These are phyloP conservation scores for Drosophila conformis DNA, from an alignment of 2,888 invertebrate genomes.

Conservation along the genomic window DNA sequence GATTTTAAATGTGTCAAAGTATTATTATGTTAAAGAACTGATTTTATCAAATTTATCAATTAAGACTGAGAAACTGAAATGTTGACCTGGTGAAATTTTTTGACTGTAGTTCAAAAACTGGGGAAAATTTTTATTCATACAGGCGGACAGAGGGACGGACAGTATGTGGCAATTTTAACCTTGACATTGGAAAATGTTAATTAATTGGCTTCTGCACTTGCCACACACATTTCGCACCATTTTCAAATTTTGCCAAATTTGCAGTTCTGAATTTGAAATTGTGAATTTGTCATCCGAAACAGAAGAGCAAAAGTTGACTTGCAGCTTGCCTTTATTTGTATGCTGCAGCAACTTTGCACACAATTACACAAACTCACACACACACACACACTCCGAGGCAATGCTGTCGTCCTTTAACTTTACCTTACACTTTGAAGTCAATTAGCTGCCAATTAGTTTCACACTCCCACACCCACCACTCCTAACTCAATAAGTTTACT, in stretches of 20 bases:
- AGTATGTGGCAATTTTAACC: background rate
- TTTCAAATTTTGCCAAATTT: background rate
- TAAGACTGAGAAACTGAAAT: background rate
- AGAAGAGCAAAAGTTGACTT: background rate
- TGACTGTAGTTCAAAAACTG: too few species aligned
- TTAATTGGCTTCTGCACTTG: background rate
- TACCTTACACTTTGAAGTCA: constrained; percentile 45
- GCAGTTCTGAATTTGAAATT: background rate
- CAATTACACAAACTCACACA: background rate
- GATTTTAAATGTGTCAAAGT: background rate
- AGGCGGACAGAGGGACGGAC: too few species aligned
- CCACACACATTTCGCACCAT: background rate
- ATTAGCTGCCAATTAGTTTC: constrained; percentile 68
- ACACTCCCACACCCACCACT: constrained; percentile 9
- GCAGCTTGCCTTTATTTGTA: background rate
- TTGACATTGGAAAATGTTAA: background rate
- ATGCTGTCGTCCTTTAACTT: background rate
- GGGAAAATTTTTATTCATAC: too few species aligned
- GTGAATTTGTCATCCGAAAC: constrained; percentile 1
- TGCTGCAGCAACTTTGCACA: constrained; percentile 11
- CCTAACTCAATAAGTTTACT: constrained; percentile 18
- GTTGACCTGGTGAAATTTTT: background rate
- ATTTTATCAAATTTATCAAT: background rate
- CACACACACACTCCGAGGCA: background rate
- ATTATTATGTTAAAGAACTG: background rate